A percentile compares a stretch with the other conserved stretches of the same genome.
These are phyloP conservation scores for Pangasianodon gigas DNA, from an alignment of 2,113 vertebrate genomes.

Conservation along the genomic window DNA sequence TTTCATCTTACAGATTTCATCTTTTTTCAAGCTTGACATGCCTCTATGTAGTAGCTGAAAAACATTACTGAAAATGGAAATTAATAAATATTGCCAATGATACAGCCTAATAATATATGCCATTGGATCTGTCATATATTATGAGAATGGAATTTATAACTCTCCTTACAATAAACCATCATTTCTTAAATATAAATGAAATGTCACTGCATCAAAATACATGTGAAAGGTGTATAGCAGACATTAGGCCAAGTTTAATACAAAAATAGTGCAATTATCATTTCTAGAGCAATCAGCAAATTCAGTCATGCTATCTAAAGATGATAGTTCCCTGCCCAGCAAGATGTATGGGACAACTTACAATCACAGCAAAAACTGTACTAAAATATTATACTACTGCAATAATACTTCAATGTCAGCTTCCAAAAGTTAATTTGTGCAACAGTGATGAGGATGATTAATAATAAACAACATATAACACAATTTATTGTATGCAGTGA, in stretches of 20 bases:
- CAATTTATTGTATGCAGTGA: background rate
- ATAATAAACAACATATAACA: background rate
- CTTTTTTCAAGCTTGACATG: background rate
- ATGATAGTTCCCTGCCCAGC: background rate
- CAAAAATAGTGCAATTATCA: background rate
- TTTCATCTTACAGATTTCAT: background rate
- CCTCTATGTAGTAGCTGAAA: background rate
- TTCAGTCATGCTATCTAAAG: background rate
- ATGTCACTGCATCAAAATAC: background rate
- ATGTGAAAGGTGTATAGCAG: background rate
- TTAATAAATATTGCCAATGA: background rate
- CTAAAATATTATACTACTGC: background rate
- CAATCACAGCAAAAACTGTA: background rate
- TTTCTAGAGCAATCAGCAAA: background rate
- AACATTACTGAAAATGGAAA: background rate
- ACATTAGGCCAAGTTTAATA: background rate
- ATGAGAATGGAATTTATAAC: background rate
- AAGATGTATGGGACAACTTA: background rate
- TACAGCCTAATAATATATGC: background rate
- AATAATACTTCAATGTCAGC: background rate
- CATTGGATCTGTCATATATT: background rate
- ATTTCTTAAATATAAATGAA: background rate
- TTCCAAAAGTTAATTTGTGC: background rate
- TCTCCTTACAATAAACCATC: background rate
- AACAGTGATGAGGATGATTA: background rate